Evolutionary conservation across 2,113 vertebrate genomes (phyloP).

Genomic region (Cheirogaleus medius): DNA sequence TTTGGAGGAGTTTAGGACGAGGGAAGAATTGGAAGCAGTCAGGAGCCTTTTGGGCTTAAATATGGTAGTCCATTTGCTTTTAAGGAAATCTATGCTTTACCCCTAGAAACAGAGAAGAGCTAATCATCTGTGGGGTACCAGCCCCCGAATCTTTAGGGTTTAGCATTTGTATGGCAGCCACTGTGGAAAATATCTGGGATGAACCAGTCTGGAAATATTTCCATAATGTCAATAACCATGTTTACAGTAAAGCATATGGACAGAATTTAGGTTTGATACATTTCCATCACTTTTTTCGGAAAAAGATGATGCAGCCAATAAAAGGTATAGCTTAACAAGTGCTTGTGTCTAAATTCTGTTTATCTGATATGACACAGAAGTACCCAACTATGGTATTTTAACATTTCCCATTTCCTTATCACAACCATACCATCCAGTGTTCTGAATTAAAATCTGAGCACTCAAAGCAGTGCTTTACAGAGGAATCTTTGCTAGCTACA

Average conservation of each 20-base stretch:
- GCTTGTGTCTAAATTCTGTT: background rate
- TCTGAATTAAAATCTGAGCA: background rate
- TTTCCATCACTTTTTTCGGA: conserved; percentile 13
- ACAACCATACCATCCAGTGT: background rate
- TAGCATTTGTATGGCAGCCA: background rate
- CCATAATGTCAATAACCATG: background rate
- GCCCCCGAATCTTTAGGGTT: background rate
- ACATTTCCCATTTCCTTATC: background rate
- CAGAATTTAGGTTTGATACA: conserved; percentile 46
- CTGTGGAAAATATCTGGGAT: conserved; percentile 34
- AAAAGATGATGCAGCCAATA: background rate
- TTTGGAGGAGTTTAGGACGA: background rate
- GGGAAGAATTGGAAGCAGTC: background rate
- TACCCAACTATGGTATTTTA: background rate
- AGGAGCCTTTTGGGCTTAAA: background rate
- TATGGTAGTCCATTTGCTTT: background rate
- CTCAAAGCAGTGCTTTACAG: background rate
- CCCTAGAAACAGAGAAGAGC: background rate
- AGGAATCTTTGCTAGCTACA: background rate
- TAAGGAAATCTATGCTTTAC: background rate
- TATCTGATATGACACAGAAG: background rate
- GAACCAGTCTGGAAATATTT: conserved; percentile 11
- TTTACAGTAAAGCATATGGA: conserved; percentile 40
- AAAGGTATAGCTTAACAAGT: background rate
- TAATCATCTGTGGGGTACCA: background rate